Conservation (phyloP, 2,888 invertebrate genomes). For the Sicus ferrugineus region DNA sequence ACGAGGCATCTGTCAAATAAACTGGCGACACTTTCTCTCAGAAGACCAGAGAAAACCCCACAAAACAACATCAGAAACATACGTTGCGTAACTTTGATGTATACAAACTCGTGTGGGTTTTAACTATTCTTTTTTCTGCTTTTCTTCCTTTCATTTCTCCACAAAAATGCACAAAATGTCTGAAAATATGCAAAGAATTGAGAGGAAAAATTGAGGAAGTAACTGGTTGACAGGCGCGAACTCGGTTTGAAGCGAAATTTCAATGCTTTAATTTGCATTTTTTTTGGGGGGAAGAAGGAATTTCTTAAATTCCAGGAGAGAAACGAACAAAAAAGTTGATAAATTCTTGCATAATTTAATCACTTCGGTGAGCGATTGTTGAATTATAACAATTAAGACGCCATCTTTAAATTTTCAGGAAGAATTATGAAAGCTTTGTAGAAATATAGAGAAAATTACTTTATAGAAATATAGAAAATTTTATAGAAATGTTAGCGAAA, state of each 20-base stretch:
- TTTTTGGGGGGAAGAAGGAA: slow-evolving; percentile 27
- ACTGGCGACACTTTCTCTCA: not conserved
- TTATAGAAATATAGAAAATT: no score
- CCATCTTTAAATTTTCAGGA: no score
- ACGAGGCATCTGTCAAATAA: not conserved
- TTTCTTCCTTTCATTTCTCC: not conserved
- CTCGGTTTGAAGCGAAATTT: slow-evolving; percentile 34
- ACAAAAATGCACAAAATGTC: slow-evolving; percentile 14
- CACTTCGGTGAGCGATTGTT: no score
- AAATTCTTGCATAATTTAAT: slow-evolving; percentile 23
- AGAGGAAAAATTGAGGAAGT: not conserved
- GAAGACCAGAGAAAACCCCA: not conserved
- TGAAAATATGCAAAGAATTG: slow-evolving; percentile 9
- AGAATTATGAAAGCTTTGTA: no score
- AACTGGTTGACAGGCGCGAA: slow-evolving; percentile 36
- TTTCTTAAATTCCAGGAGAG: not conserved
- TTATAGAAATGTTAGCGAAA: not conserved
- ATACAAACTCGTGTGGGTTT: not conserved
- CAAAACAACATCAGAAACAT: not conserved
- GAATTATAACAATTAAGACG: no score
- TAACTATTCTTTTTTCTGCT: not conserved
- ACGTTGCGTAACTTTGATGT: slow-evolving; percentile 18
- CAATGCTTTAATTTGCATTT: slow-evolving; percentile 32
- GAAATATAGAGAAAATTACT: no score
- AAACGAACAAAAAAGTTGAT: slow-evolving; percentile 1